Evolutionary conservation across 2,797 vertebrate genomes (phyloP).

Genomic region (Chrosomus eos): DNA sequence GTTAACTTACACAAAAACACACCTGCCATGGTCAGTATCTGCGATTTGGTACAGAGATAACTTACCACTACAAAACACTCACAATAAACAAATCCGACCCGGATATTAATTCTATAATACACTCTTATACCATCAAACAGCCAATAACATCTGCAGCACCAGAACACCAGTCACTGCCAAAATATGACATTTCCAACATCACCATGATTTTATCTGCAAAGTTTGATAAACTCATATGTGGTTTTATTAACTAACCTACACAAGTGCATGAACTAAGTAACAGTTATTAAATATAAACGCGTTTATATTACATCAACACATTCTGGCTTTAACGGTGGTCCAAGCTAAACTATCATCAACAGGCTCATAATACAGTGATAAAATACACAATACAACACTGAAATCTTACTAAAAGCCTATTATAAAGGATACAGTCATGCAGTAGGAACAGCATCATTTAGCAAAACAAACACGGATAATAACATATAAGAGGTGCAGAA

Average conservation of each 20-base stretch:
- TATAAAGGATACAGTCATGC: background rate
- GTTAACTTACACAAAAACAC: constrained; percentile 1
- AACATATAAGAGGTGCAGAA: background rate
- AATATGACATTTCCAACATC: background rate
- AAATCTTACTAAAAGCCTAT: background rate
- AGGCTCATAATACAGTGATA: background rate
- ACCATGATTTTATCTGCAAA: background rate
- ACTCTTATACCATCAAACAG: background rate
- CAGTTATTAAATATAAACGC: background rate
- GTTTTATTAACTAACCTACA: background rate
- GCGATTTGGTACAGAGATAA: background rate
- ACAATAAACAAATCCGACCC: background rate
- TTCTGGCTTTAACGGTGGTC: background rate
- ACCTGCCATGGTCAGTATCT: background rate
- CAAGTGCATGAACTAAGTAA: background rate
- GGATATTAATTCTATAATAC: background rate
- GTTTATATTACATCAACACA: background rate
- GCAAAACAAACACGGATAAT: background rate
- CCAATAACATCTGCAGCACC: background rate
- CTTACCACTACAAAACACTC: no score
- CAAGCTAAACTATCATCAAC: background rate
- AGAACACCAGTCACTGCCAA: background rate
- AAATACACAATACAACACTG: background rate
- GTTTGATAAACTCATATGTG: no score
- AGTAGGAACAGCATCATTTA: background rate